These are phyloP conservation scores for Zoanthus sociatus DNA, from an alignment of 92 coral and sea anemone genomes.

Conservation along the genomic window DNA sequence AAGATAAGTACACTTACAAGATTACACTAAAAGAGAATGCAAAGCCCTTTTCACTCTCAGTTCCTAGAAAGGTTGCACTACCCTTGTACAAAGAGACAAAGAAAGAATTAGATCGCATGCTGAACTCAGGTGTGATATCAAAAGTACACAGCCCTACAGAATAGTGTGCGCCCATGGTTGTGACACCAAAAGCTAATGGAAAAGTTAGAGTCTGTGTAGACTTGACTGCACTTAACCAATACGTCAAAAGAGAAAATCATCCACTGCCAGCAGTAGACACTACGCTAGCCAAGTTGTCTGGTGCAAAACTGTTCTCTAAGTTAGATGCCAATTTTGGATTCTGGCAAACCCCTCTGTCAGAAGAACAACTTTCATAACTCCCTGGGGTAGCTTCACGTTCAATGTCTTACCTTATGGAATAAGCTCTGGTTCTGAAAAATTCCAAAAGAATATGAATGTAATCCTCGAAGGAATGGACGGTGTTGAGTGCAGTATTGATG, in stretches of 20 bases:
- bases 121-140: neutral
- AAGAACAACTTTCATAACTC: conserved; percentile 16
- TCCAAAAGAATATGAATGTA: conserved; percentile 15
- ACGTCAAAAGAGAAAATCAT: conserved; percentile 23
- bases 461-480: conserved; percentile 29
- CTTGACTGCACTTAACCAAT: conserved; percentile 7
- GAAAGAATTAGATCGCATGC: neutral
- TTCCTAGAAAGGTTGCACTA: neutral
- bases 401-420: conserved; percentile 32
- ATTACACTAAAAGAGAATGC: neutral
- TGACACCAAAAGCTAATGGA: too few relatives aligned
- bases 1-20: neutral
- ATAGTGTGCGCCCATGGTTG: neutral
- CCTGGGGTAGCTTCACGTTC: neutral
- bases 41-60: neutral
- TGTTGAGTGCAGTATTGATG: conserved; percentile 35
- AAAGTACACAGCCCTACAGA: neutral
- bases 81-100: neutral
- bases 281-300: conserved; percentile 17
- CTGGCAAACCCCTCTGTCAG: conserved; percentile 1
- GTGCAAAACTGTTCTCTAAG: neutral
- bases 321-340: conserved; percentile 39
- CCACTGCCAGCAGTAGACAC: conserved; percentile 17
- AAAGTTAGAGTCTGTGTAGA: conserved; percentile 15
- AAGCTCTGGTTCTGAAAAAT: conserved; percentile 36